A percentile compares a stretch with the other conserved stretches of the same genome.
phyloP scores from a whole-genome alignment of 2,113 vertebrate genomes.

The Eulemur rufifrons region DNA sequence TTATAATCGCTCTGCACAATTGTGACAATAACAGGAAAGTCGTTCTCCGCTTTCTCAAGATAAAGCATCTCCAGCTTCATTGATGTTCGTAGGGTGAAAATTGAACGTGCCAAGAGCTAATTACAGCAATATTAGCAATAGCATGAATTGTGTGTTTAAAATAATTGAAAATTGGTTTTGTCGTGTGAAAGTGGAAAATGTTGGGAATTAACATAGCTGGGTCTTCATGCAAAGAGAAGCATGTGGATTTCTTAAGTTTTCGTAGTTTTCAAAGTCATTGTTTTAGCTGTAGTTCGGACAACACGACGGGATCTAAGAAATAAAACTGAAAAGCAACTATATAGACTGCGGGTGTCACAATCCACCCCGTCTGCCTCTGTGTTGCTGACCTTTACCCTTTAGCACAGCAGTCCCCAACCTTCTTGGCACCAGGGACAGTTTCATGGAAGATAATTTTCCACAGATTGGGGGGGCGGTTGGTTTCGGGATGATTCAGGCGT shows the following conservation, averaged over 20 bases:
- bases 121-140: not conserved
- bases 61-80: not conserved
- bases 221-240: not conserved
- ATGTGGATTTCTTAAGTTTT: not conserved
- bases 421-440: no score
- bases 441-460: no score
- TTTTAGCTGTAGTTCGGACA: not conserved
- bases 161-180: not conserved
- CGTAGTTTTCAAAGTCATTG: not conserved
- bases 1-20: not conserved
- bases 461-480: no score
- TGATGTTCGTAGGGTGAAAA: accelerated
- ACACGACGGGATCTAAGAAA: not conserved
- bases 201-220: not conserved
- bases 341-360: not conserved
- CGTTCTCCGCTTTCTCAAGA: not conserved
- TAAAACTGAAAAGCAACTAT: not conserved
- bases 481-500: no score
- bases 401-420: no score
- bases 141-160: not conserved
- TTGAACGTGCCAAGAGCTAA: not conserved
- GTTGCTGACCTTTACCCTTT: not conserved
- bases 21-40: not conserved
- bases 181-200: not conserved
- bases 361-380: no score